These are phyloP conservation scores for Riparia riparia DNA, from an alignment of 2,113 vertebrate species.

Conservation along the genomic window DNA sequence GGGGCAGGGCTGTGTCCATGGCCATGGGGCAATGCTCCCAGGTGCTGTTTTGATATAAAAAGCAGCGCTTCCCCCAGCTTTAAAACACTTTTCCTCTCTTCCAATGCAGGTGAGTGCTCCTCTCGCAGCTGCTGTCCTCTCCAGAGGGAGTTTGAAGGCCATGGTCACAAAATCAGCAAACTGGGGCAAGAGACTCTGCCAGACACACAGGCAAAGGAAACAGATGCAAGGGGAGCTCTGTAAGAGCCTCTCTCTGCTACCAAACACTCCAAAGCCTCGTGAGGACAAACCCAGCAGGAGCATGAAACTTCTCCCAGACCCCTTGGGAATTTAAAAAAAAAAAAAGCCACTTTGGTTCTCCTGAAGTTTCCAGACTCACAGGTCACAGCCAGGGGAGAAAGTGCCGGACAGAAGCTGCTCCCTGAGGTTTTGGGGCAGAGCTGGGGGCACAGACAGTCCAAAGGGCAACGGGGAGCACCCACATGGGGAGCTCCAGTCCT, in stretches of 20 bases:
- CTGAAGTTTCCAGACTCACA: neutral
- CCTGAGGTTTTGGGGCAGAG: neutral
- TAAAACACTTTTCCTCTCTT: neutral
- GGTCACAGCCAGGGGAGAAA: neutral
- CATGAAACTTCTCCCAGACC: neutral
- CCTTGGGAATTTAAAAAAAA: neutral
- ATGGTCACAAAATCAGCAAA: neutral
- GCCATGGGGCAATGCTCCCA: neutral
- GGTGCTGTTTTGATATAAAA: neutral
- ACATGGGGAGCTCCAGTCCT: neutral
- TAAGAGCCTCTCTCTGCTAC: neutral
- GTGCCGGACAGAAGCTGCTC: neutral
- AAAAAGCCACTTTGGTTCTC: neutral
- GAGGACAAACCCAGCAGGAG: neutral
- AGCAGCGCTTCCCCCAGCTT: neutral
- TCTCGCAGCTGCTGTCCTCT: neutral
- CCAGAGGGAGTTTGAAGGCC: neutral
- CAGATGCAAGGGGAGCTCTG: constrained; percentile 9
- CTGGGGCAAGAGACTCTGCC: neutral
- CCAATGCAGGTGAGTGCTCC: neutral
- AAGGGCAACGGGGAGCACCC: neutral
- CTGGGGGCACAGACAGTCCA: neutral
- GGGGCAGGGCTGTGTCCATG: neutral
- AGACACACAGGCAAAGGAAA: constrained; percentile 17
- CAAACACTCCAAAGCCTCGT: neutral